Base-by-base conservation (phyloP, 2,113 vertebrate genomes). In the Paracanthobrama guichenoti region DNA sequence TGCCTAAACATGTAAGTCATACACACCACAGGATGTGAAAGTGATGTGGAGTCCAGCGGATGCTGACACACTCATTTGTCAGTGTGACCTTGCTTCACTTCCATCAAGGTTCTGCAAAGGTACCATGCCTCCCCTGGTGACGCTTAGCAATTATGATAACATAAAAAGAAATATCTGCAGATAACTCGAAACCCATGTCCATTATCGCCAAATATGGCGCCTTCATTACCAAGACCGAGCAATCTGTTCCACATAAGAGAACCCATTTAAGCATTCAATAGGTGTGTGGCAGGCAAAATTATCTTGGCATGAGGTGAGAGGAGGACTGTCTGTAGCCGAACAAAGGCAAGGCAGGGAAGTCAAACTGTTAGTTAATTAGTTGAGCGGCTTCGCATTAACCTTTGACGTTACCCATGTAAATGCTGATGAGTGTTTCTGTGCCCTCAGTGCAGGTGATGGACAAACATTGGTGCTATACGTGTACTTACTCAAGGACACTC, bases 311-410 rank as follows among this genome's bases (percentile, higher is more conserved):
- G 26, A 62, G 66, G 73, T 57, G 66, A 55, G 66, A 50, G 53
- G 35, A 59, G 28, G 31, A 60, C 46, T 79, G 46, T 46, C 59
- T 46, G 39, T 71, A 62, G 69, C 42, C 26, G 24, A 78, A 72
- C 71, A 71, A 85, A 86, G 22, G 39, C 42, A 16, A 78, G 80
- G 48, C 35, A 28, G 39, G 42, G 79, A 82, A 87, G 83, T 87
- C 85, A 87, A 87, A 83, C 83, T 73, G 84, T 73, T 83, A 86
- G 84, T 89, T 89, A 87, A 87, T 87, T 87, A 87, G 84, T 86
- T 59, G 53, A 85, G 80, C 60, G n/a, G 60, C 66, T 85, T 84
- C 57, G 16, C 78, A 86, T 89, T 84, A 89, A 86, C 88, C 84
- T 86, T 87, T 89, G 81, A 85, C 71, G 18, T 85, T 79, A 60